phyloP scores from a whole-genome alignment of 2,888 invertebrate genomes.

The Cheilosia soror region DNA sequence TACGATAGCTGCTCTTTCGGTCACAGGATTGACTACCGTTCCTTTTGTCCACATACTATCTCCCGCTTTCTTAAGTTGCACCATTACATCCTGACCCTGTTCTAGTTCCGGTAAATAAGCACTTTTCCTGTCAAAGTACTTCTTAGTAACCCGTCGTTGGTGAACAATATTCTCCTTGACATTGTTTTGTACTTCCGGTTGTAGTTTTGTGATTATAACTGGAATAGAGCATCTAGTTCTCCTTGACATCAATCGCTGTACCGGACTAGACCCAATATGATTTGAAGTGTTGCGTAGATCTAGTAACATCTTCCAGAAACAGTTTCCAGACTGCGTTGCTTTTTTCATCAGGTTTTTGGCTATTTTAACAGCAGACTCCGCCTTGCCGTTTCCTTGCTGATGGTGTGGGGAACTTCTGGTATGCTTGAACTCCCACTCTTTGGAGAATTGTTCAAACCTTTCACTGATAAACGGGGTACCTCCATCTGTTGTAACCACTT shows the following conservation, averaged over 20 bases:
- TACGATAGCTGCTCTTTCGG: no score
- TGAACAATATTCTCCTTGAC: no score
- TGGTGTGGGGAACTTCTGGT: conserved; percentile 21
- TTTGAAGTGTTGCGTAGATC: conserved; percentile 17
- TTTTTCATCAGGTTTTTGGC: conserved; percentile 12
- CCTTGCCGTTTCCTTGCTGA: conserved; percentile 30
- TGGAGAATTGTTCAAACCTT: conserved; percentile 57
- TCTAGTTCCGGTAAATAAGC: no score
- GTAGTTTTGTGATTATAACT: no score
- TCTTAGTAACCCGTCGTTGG: no score
- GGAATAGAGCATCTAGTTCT: conserved; percentile 26
- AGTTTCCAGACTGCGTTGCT: conserved; percentile 15
- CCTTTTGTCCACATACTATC: no score
- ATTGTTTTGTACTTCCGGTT: no score
- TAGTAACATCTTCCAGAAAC: conserved; percentile 21
- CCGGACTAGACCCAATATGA: conserved; percentile 13
- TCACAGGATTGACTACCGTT: no score
- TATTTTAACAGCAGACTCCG: conserved; percentile 22
- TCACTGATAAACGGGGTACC: conserved; percentile 21
- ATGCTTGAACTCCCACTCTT: conserved; percentile 27
- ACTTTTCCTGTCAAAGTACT: no score
- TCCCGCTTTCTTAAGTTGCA: no score
- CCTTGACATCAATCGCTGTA: conserved; percentile 10
- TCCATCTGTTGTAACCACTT: conserved; percentile 21
- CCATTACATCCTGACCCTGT: no score